Evolutionary conservation across 2,888 invertebrate species (phyloP).

Genomic region (Mayetiola destructor): DNA sequence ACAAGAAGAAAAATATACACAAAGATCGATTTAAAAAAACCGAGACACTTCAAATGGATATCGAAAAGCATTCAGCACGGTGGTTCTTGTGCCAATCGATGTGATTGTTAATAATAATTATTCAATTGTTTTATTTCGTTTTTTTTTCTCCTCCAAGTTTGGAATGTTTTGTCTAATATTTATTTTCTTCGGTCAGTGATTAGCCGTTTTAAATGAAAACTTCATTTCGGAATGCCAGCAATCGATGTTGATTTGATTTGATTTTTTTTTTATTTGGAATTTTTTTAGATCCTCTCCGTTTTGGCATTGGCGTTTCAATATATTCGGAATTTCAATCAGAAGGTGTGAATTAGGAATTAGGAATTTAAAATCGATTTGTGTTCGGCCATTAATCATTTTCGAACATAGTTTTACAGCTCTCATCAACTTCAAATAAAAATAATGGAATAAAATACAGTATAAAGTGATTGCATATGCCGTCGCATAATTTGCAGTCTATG

Average conservation of each 20-base stretch:
- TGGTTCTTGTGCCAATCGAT: slow-evolving; percentile 1
- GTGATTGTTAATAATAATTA: slow-evolving; percentile 5
- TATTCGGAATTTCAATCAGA: background rate
- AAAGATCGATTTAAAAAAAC: no score
- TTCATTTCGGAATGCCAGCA: no score
- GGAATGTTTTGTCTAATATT: background rate
- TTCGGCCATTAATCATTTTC: slow-evolving; percentile 1
- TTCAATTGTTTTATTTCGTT: background rate
- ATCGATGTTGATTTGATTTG: no score
- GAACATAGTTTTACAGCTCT: no score
- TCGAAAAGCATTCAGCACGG: slow-evolving; percentile 4
- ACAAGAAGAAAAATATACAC: no score
- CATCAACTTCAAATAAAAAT: no score
- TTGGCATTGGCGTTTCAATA: no score
- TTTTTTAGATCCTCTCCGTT: no score
- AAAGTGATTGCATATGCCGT: background rate
- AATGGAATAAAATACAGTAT: no score
- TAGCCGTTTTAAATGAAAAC: background rate
- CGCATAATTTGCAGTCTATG: no score
- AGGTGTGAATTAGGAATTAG: slow-evolving; percentile 5
- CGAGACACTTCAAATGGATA: background rate
- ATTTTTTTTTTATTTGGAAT: no score
- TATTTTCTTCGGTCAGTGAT: background rate
- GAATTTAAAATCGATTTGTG: background rate
- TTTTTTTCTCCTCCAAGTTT: background rate